Base-by-base conservation (phyloP, 2,797 vertebrate genomes). In the Hypotaenidia philippensis region DNA sequence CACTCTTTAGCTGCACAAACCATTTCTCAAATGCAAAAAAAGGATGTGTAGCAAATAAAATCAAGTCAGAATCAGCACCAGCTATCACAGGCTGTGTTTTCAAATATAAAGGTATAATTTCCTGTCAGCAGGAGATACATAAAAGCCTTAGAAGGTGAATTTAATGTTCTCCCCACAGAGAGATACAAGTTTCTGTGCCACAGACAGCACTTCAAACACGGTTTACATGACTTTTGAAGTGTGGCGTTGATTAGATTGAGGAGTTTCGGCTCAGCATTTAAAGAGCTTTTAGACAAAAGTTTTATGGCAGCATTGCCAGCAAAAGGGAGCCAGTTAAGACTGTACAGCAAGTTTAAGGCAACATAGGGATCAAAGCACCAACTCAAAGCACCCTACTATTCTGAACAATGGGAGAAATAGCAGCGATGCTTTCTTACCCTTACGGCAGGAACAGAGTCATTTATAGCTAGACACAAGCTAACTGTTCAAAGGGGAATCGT, bases 341-440 rank as follows among this genome's bases (percentile, higher is more conserved):
- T 26, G 13, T 1, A 34, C 15, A 75, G 47, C 44, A 87, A 71
- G 31, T 40, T 75, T 36, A 61, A 88, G 29, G 34, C 38, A 87
- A 70, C 52, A 14, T 7, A 68, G 23, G 36, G 36, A 71, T 85
- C 50, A 57, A 68, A 74, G 49, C 40, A 60, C 22, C 10, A 63
- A 66, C 25, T 40, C 56, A 31, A 36, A 80, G 6, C 45, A 49
- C 4, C 3, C 20, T 16, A 23, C 20, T 50, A 11, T 22, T 41
- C 45, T 56, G 65, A 63, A 56, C 10, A 78, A 16, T 36, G 65
- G 29, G 8, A 44, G 53, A 68, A 79, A 19, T 18, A 72, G 21
- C 13, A 45, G 41, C 0, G 0, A 10, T 11, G 15, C 12, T 15
- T 27, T 83, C 47, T 84, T 36, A 32, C 34, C 6, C 4, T 10